Percentiles rank a stretch among this genome's conserved stretches.
Evolutionary conservation across 2,888 invertebrate species (phyloP).

Genomic region (Plagiodera versicolora): DNA sequence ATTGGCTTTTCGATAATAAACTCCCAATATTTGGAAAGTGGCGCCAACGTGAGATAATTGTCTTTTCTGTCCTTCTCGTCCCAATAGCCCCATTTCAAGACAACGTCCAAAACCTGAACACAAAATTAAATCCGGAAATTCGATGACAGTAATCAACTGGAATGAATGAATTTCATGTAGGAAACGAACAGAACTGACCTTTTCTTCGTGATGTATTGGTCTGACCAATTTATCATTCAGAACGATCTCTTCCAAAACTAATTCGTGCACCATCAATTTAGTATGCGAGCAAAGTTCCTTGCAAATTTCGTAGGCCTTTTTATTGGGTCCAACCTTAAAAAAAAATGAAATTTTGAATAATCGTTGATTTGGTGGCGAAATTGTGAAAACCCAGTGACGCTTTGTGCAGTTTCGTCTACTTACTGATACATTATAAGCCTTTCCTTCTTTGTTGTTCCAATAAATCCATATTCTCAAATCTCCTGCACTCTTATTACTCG

Average conservation of each 20-base stretch:
- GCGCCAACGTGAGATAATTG: conserved; percentile 71
- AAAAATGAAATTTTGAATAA: conserved; percentile 21
- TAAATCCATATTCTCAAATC: conserved; percentile 82
- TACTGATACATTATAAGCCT: conserved; percentile 64
- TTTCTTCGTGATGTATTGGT: conserved; percentile 76
- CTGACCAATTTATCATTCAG: conserved; percentile 73
- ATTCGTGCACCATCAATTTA: conserved; percentile 65
- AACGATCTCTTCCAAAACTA: conserved; percentile 80
- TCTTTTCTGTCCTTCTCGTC: conserved; percentile 81
- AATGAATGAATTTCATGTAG: no score
- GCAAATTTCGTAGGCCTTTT: conserved; percentile 76
- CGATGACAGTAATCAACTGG: neutral
- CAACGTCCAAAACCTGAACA: conserved; percentile 62
- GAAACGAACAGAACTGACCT: conserved; percentile 48
- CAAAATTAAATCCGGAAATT: neutral
- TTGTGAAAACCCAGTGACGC: no score
- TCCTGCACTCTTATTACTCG: conserved; percentile 67
- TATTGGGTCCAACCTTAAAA: conserved; percentile 72
- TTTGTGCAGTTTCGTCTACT: no score
- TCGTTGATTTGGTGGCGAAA: no score
- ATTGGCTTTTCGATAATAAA: conserved; percentile 52
- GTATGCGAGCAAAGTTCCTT: conserved; percentile 70
- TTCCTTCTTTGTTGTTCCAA: conserved; percentile 65
- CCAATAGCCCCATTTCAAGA: conserved; percentile 87
- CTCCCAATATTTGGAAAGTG: conserved; percentile 50